phyloP scores from a whole-genome alignment of 2,888 invertebrate genomes.

The Papilio elwesi region DNA sequence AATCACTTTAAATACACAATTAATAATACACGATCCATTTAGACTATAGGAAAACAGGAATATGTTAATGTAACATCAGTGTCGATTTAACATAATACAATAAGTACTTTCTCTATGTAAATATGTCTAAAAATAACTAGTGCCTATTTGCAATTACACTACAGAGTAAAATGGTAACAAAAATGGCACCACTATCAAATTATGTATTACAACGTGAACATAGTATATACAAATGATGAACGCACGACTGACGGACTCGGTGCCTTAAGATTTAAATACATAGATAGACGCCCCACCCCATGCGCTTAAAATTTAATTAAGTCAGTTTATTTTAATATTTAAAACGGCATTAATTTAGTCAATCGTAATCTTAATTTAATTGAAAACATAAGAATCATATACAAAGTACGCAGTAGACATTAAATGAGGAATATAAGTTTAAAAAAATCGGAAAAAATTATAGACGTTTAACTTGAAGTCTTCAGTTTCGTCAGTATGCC shows the following conservation, averaged over 20 bases:
- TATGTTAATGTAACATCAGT: conserved; percentile 43
- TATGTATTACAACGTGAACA: conserved; percentile 24
- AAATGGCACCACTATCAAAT: conserved; percentile 71
- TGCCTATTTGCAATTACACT: conserved; percentile 41
- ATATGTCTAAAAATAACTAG: conserved; percentile 57
- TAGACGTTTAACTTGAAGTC: too few relatives aligned
- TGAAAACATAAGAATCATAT: too few relatives aligned
- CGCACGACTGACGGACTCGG: not conserved
- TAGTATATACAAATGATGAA: conserved; percentile 24
- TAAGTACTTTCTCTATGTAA: conserved; percentile 53
- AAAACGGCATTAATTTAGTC: not conserved
- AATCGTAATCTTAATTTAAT: too few relatives aligned
- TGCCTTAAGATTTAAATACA: not conserved
- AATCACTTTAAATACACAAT: conserved; percentile 13
- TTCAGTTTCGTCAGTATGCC: too few relatives aligned
- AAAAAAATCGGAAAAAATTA: too few relatives aligned
- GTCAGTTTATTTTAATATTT: too few relatives aligned
- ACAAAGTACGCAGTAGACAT: too few relatives aligned
- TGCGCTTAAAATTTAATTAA: too few relatives aligned
- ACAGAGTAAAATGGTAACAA: conserved; percentile 73
- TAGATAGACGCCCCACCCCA: not conserved
- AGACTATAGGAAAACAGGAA: conserved; percentile 43
- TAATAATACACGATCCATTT: not conserved
- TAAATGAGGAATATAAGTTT: too few relatives aligned
- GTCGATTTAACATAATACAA: conserved; percentile 45